These are phyloP conservation scores for Serinus canaria DNA, from an alignment of 2,113 vertebrate genomes.

Conservation along the genomic window DNA sequence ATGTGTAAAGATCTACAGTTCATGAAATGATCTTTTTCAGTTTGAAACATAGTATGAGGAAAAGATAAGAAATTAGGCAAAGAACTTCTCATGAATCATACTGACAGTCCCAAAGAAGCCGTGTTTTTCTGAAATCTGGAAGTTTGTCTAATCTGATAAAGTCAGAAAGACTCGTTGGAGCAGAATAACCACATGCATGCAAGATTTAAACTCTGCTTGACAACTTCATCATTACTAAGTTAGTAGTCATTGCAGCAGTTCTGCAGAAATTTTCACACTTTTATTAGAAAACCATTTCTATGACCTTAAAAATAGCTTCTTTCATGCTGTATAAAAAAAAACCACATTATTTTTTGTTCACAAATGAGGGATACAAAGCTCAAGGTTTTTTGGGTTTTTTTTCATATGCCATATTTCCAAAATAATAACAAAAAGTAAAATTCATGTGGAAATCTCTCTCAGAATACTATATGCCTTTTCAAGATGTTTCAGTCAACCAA, in stretches of 20 bases:
- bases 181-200: background rate
- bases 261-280: background rate
- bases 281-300: background rate
- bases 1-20: background rate
- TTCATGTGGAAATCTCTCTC: background rate
- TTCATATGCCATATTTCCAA: background rate
- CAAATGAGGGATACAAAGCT: background rate
- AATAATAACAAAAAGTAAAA: background rate
- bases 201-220: background rate
- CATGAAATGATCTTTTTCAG: background rate
- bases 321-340: background rate
- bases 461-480: background rate
- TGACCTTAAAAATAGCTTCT: background rate
- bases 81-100: background rate
- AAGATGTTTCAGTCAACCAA: background rate
- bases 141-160: conserved; percentile 12
- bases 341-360: background rate
- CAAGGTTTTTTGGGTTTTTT: accelerated
- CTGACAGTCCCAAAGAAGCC: background rate
- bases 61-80: background rate
- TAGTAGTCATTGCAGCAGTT: background rate
- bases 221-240: background rate
- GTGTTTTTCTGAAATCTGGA: background rate
- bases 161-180: background rate
- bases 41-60: background rate